Conservation (phyloP, 2,888 invertebrate genomes). For the Tridacna gigas region DNA sequence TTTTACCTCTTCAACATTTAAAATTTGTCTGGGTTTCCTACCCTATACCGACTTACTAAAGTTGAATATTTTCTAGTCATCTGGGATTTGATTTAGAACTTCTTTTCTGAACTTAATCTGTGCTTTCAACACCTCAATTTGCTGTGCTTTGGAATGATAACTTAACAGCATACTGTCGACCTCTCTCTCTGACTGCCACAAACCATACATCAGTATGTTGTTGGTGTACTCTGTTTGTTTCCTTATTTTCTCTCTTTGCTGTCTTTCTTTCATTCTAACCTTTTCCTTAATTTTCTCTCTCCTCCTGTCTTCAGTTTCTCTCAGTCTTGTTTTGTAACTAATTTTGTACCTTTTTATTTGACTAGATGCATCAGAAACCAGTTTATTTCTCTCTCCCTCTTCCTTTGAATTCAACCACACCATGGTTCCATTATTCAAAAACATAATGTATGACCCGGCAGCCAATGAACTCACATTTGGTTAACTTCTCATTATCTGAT, state of each 20-base stretch:
- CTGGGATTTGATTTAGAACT: slow-evolving; percentile 5
- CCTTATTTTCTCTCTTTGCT: slow-evolving; percentile 11
- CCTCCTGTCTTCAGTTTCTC: slow-evolving; percentile 16
- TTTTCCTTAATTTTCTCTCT: slow-evolving; percentile 1
- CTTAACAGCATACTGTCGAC: slow-evolving; percentile 23
- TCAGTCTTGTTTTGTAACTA: background rate
- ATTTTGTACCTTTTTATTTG: background rate
- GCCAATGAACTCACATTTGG: slow-evolving; percentile 30
- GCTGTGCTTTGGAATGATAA: background rate
- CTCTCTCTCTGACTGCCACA: slow-evolving; percentile 23
- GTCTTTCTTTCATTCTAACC: slow-evolving; percentile 15
- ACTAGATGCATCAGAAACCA: background rate
- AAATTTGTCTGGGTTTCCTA: slow-evolving; percentile 31
- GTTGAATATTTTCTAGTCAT: slow-evolving; percentile 17
- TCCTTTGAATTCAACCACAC: slow-evolving; percentile 22
- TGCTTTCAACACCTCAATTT: slow-evolving; percentile 21
- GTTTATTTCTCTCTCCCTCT: background rate
- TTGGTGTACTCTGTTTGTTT: slow-evolving; percentile 18
- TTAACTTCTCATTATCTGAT: slow-evolving; percentile 29
- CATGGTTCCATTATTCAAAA: slow-evolving; percentile 32
- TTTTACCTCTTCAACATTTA: slow-evolving; percentile 41
- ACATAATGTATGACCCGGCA: slow-evolving; percentile 39
- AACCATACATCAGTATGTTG: slow-evolving; percentile 23
- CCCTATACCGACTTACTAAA: slow-evolving; percentile 37
- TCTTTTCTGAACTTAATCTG: slow-evolving; percentile 30